A percentile compares a stretch with the other conserved stretches of the same genome.
phyloP scores from a whole-genome alignment of 2,888 invertebrate genomes.

The Gisinianus flammeolus region DNA sequence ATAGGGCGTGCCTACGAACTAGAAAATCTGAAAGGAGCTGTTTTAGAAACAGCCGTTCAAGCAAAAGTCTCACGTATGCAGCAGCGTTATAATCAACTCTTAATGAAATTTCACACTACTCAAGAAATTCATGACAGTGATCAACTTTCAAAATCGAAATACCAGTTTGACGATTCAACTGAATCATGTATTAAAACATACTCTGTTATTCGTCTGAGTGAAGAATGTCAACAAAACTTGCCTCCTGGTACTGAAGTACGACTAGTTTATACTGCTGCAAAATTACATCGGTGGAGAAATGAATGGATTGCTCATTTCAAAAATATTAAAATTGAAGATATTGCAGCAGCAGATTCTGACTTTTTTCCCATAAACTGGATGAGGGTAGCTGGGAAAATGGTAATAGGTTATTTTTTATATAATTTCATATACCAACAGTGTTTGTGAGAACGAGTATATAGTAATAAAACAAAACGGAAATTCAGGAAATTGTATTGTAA shows the following conservation, averaged over 20 bases:
- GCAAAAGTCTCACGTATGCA: background rate
- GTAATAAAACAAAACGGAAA: background rate
- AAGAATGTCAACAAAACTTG: background rate
- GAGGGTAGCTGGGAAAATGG: constrained; percentile 31
- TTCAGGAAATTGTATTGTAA: background rate
- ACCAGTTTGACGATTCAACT: background rate
- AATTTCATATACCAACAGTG: too few relatives aligned
- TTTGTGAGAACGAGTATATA: too few relatives aligned
- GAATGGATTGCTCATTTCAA: background rate
- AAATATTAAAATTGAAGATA: constrained; percentile 4
- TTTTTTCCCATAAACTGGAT: constrained; percentile 22
- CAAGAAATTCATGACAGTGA: background rate
- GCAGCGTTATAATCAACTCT: constrained; percentile 27
- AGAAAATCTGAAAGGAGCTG: constrained; percentile 10
- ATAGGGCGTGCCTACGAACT: constrained; percentile 18
- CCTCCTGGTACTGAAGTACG: background rate
- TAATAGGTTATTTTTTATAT: background rate
- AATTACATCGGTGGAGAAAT: constrained; percentile 24
- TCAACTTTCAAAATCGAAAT: background rate
- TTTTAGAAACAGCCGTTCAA: constrained; percentile 23
- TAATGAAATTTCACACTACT: constrained; percentile 1
- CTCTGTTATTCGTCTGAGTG: background rate
- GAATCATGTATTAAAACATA: background rate
- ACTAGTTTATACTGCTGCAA: background rate
- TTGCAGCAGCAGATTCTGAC: background rate